Conservation (phyloP, 2,113 vertebrate genomes). For the Turnix velox region DNA sequence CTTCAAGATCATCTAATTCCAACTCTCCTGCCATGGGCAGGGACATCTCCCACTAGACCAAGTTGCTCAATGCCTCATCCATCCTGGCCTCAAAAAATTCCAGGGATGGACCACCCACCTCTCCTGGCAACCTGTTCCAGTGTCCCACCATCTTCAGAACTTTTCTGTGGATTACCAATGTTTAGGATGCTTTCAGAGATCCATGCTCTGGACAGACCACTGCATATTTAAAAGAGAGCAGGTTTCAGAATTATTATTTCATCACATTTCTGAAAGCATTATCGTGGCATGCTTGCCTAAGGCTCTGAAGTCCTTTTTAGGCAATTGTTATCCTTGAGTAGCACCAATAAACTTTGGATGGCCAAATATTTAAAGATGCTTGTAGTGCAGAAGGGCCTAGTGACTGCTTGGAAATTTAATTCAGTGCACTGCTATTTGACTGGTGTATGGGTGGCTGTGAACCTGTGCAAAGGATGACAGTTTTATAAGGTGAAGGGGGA, state of each 20-base stretch:
- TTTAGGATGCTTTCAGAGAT: not conserved
- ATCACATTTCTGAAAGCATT: not conserved
- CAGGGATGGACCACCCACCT: too few species aligned
- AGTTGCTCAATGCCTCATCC: too few species aligned
- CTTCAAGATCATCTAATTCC: too few species aligned
- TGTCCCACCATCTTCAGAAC: not conserved
- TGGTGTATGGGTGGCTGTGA: rapidly evolving
- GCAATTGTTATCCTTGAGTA: not conserved
- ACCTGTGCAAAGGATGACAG: not conserved
- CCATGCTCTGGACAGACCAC: not conserved
- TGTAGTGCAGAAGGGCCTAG: not conserved
- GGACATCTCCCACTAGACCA: too few species aligned
- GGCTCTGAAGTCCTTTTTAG: not conserved
- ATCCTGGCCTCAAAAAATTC: too few species aligned
- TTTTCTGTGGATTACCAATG: not conserved
- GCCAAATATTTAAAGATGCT: not conserved
- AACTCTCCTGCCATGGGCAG: too few species aligned
- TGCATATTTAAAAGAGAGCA: not conserved
- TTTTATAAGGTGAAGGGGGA: not conserved
- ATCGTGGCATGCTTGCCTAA: not conserved
- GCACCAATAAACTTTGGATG: not conserved
- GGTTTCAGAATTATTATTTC: not conserved
- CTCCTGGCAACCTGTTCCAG: too few species aligned
- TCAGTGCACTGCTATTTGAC: not conserved
- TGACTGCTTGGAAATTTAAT: not conserved